Percentiles rank a stretch among this genome's conserved stretches.
phyloP scores from a whole-genome alignment of 2,797 vertebrate genomes.

The Spinus pinus region DNA sequence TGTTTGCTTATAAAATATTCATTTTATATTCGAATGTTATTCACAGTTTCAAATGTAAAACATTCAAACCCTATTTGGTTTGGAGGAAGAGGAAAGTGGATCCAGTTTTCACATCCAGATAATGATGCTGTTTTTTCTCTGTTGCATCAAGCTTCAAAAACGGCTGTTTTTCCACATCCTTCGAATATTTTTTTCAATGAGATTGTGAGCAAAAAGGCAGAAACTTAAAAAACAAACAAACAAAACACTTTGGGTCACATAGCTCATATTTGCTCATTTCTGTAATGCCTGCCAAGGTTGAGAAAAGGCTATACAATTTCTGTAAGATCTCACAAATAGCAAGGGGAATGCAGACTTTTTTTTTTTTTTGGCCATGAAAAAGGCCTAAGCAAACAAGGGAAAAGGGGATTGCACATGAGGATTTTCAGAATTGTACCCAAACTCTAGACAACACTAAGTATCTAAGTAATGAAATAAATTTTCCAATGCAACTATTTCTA shows the following conservation, averaged over 20 bases:
- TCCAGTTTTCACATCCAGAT: neutral
- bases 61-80: neutral
- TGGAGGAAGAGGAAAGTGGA: neutral
- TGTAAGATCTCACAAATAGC: neutral
- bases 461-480: conserved; percentile 29
- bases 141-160: neutral
- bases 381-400: neutral
- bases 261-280: neutral
- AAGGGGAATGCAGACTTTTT: neutral
- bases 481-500: conserved; percentile 4
- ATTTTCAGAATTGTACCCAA: neutral
- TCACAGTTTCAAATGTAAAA: neutral
- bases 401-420: neutral
- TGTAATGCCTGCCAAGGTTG: neutral
- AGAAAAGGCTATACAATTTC: neutral
- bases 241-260: neutral
- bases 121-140: neutral
- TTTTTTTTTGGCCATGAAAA: neutral
- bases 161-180: neutral
- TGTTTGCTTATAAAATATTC: neutral
- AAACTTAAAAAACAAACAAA: neutral
- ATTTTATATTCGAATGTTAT: neutral
- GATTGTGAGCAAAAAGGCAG: neutral
- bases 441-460: neutral
- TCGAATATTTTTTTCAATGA: neutral